A percentile compares a stretch with the other conserved stretches of the same genome.
Evolutionary conservation across 1,140 invertebrate species (phyloP).

Genomic region (Drosophila willistoni): DNA sequence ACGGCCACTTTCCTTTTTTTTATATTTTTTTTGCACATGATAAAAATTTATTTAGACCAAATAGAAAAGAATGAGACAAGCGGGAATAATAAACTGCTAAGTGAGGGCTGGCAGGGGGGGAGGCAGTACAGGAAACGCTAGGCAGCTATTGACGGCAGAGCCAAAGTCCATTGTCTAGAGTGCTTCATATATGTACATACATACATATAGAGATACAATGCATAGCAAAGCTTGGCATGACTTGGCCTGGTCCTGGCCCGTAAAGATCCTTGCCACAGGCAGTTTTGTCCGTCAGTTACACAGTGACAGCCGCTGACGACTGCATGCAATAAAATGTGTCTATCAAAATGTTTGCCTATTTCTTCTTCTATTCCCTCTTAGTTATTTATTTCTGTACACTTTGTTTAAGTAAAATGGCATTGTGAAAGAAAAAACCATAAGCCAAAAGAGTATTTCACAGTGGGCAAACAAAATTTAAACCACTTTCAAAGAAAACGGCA

Average conservation of each 20-base stretch:
- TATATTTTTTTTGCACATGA: constrained; percentile 64
- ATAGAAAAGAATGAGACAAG: constrained; percentile 77
- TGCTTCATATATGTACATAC: constrained; percentile 16
- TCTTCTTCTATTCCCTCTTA: constrained; percentile 22
- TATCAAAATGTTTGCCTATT: constrained; percentile 61
- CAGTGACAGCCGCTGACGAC: constrained; percentile 30
- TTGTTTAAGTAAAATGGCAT: background rate
- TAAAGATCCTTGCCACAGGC: constrained; percentile 20
- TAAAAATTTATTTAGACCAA: constrained; percentile 81
- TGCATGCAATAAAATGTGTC: constrained; percentile 78
- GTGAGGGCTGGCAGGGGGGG: constrained; percentile 20
- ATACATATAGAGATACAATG: constrained; percentile 1
- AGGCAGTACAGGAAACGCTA: constrained; percentile 41
- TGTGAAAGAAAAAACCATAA: background rate
- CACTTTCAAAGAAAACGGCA: background rate
- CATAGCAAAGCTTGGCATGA: background rate
- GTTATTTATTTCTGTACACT: constrained; percentile 32
- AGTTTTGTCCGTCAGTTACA: constrained; percentile 21
- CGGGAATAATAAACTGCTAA: constrained; percentile 79
- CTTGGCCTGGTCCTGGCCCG: background rate
- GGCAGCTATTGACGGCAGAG: constrained; percentile 49
- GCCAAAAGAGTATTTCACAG: background rate
- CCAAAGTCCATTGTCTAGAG: constrained; percentile 53
- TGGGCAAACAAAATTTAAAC: background rate
- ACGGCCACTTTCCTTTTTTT: constrained; percentile 31